Conservation (phyloP, 2,888 invertebrate species). For the Pedicia rivosa region DNA sequence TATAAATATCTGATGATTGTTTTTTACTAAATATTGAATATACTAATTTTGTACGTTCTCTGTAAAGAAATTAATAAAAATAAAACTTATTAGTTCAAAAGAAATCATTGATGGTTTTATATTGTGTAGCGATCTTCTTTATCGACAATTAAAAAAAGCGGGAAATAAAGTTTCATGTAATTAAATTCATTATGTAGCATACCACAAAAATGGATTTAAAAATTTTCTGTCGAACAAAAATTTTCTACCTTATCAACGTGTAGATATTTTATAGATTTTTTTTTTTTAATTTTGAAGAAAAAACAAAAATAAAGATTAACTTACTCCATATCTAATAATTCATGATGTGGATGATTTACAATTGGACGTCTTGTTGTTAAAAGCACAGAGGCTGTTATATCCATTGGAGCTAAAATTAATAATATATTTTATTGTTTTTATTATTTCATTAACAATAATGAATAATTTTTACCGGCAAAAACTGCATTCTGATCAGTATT, state of each 20-base stretch:
- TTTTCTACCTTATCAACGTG: no score
- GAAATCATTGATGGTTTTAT: conserved; percentile 2
- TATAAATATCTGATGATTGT: conserved; percentile 48
- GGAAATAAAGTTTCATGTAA: no score
- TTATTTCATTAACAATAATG: neutral
- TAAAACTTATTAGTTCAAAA: neutral
- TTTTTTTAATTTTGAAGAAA: neutral
- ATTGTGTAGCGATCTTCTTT: no score
- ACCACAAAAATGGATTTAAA: no score
- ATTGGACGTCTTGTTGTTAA: conserved; percentile 60
- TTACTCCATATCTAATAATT: conserved; percentile 60
- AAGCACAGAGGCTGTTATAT: conserved; percentile 66
- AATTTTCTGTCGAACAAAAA: no score
- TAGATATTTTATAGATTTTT: neutral
- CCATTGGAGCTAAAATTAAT: no score
- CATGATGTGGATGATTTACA: conserved; percentile 78
- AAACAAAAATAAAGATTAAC: conserved; percentile 1
- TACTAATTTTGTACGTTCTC: conserved; percentile 60
- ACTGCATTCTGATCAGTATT: conserved; percentile 47
- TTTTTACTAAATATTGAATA: conserved; percentile 70
- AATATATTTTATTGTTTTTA: no score
- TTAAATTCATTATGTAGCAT: no score
- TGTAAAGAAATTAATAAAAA: conserved; percentile 26
- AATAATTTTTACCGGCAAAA: conserved; percentile 56
- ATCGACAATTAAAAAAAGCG: no score